Evolutionary conservation across 2,113 vertebrate species (phyloP).

Genomic region (Cochlearius cochlearius): DNA sequence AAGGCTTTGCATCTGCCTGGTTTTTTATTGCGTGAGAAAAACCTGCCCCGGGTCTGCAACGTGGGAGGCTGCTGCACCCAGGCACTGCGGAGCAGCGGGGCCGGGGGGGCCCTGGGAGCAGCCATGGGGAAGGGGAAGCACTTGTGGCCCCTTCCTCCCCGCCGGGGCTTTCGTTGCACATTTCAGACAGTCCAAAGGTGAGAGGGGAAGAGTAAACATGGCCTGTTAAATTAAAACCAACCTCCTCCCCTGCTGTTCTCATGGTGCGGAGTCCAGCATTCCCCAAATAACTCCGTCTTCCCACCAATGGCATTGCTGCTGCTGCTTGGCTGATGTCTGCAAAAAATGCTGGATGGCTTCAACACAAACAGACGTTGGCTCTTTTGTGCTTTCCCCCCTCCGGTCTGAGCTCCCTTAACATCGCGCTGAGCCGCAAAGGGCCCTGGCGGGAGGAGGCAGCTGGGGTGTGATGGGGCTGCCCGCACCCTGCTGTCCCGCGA

Average conservation of each 20-base stretch:
- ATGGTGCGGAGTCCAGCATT: conserved; percentile 67
- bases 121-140: neutral
- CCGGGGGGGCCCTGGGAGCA: fast-evolving
- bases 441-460: neutral
- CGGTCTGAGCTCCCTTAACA: neutral
- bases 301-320: conserved; percentile 59
- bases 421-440: neutral
- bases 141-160: neutral
- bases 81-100: neutral
- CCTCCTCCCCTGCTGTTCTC: conserved; percentile 64
- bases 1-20: conserved; percentile 7
- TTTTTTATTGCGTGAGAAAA: neutral
- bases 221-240: conserved; percentile 70
- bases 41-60: neutral
- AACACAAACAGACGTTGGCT: conserved; percentile 14
- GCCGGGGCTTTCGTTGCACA: neutral
- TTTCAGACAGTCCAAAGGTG: conserved; percentile 66
- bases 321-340: conserved; percentile 44
- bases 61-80: neutral
- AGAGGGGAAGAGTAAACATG: conserved; percentile 49
- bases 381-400: neutral
- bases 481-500: neutral
- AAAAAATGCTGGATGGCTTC: conserved; percentile 42
- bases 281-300: conserved; percentile 67
- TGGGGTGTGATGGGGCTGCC: neutral